These are phyloP conservation scores for Drosophila sp. DNA, from an alignment of 1,140 invertebrate genomes.

Conservation along the genomic window DNA sequence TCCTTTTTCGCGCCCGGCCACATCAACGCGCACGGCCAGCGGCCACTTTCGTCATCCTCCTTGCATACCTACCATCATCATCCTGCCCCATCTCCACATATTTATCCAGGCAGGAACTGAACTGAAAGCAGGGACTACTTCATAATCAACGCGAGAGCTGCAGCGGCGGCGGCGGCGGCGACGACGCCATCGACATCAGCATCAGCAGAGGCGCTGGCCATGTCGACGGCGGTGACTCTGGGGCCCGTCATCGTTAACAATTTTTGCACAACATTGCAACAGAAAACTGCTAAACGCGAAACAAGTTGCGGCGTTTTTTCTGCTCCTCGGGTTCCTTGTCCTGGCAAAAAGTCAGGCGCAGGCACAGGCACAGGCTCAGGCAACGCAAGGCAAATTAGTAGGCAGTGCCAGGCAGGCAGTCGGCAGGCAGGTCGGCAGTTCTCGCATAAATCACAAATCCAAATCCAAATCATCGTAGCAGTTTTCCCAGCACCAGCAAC, in stretches of 20 bases:
- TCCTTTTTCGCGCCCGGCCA: constrained; percentile 41
- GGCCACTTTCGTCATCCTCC: constrained; percentile 44
- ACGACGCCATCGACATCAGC: constrained; percentile 25
- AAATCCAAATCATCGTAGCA: constrained; percentile 5
- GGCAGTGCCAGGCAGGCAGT: constrained; percentile 70
- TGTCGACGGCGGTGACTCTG: constrained; percentile 43
- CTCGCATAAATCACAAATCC: constrained; percentile 72
- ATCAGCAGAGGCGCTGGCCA: constrained; percentile 54
- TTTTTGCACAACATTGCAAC: constrained; percentile 81
- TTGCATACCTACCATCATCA: background rate
- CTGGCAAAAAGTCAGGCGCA: constrained; percentile 43
- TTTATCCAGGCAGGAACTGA: background rate
- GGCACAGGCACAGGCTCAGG: constrained; percentile 41
- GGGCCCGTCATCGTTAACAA: constrained; percentile 76
- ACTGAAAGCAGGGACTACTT: constrained; percentile 23
- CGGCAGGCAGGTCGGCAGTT: constrained; percentile 65
- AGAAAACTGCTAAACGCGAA: constrained; percentile 83
- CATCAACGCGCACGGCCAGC: constrained; percentile 18
- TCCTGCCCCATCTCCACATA: constrained; percentile 32
- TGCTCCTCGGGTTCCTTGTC: constrained; percentile 70
- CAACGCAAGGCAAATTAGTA: constrained; percentile 60
- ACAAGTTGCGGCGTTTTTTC: constrained; percentile 82
- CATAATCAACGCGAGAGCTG: constrained; percentile 67
- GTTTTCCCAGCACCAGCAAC: background rate
- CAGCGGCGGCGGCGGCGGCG: constrained; percentile 59